phyloP scores from a whole-genome alignment of 1,140 invertebrate genomes.

The Lanistes nyassanus region DNA sequence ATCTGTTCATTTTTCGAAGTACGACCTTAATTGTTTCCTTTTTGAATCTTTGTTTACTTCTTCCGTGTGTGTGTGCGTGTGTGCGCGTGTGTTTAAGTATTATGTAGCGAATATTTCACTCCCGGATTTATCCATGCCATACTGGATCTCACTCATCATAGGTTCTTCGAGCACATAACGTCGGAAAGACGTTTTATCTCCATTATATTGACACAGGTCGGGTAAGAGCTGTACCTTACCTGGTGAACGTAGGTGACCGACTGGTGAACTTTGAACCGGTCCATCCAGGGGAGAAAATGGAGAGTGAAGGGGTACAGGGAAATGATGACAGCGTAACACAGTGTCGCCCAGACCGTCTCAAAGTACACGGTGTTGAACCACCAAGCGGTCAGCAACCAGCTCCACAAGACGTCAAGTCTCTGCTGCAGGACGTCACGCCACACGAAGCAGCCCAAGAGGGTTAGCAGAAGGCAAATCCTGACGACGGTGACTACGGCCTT shows the following conservation, averaged over 20 bases:
- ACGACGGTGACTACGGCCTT: neutral
- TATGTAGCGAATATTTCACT: neutral
- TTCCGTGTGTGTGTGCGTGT: no score
- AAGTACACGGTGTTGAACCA: conserved; percentile 44
- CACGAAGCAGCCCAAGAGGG: neutral
- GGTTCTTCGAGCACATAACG: neutral
- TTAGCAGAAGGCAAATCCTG: neutral
- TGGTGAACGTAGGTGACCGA: conserved; percentile 39
- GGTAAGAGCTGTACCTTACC: no score
- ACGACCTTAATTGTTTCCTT: neutral
- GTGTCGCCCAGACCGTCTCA: conserved; percentile 50
- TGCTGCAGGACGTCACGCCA: conserved; percentile 8
- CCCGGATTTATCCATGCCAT: neutral
- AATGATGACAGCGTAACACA: conserved; percentile 47
- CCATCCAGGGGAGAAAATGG: conserved; percentile 36
- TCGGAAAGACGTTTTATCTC: neutral
- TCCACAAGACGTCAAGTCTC: conserved; percentile 12
- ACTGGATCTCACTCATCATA: neutral
- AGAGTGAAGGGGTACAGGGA: conserved; percentile 43
- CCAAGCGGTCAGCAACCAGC: conserved; percentile 8
- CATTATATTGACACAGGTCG: neutral
- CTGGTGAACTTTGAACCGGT: conserved; percentile 50
- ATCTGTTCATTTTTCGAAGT: neutral
- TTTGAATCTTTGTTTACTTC: no score
- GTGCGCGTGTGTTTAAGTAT: neutral